Evolutionary conservation across 2,113 vertebrate genomes (phyloP).

Genomic region (Anthoscopus minutus): DNA sequence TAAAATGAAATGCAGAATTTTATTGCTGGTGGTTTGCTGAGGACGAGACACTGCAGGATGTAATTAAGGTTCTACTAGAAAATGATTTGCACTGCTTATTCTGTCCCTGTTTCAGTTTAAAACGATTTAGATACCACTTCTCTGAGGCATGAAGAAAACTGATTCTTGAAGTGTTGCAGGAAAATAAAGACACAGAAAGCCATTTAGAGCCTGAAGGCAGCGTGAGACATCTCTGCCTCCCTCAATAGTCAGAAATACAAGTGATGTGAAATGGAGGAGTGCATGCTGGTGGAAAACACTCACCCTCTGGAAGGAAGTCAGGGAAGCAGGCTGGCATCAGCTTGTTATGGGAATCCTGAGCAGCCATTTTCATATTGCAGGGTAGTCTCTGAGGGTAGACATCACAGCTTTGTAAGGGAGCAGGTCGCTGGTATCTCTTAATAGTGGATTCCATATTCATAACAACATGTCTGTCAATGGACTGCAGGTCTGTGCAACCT

Average conservation of each 20-base stretch:
- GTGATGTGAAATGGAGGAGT: constrained; percentile 22
- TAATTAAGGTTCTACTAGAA: constrained; percentile 59
- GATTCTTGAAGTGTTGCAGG: constrained; percentile 50
- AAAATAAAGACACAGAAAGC: constrained; percentile 55
- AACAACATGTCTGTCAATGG: background rate
- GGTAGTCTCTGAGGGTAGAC: background rate
- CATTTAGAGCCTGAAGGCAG: constrained; percentile 48
- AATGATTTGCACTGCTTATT: constrained; percentile 61
- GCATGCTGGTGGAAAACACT: background rate
- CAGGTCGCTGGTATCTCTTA: background rate
- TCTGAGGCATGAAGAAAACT: constrained; percentile 52
- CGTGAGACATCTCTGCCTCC: constrained; percentile 7
- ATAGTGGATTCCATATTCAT: background rate
- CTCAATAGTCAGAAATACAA: constrained; percentile 22
- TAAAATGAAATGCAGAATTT: constrained; percentile 54
- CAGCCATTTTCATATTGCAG: background rate
- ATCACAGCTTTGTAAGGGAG: background rate
- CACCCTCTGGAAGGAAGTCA: background rate
- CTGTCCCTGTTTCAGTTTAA: constrained; percentile 44
- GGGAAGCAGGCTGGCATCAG: background rate
- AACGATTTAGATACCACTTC: constrained; percentile 51
- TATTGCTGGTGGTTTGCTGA: constrained; percentile 51
- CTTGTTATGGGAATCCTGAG: background rate
- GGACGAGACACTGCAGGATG: constrained; percentile 55
- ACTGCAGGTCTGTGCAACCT: background rate